These are phyloP conservation scores for Rhagonycha lutea DNA, from an alignment of 2,888 invertebrate species.

Conservation along the genomic window DNA sequence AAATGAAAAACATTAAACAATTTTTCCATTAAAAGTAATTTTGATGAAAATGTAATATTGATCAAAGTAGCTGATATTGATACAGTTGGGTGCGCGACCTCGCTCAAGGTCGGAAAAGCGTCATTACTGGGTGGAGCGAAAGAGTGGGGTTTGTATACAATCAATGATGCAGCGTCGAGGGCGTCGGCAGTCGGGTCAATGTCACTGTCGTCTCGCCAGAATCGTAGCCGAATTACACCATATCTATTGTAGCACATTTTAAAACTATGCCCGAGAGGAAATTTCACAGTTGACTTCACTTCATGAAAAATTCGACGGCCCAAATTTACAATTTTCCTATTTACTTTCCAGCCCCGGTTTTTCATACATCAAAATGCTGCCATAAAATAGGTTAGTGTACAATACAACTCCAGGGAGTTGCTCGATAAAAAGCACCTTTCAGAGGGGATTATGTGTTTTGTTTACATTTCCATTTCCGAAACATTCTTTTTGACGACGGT, in stretches of 20 bases:
- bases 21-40: neutral
- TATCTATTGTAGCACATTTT: constrained; percentile 16
- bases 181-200: constrained; percentile 56
- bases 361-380: neutral
- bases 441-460: neutral
- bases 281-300: neutral
- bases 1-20: neutral
- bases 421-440: neutral
- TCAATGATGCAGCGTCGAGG: constrained; percentile 39
- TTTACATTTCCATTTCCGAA: neutral
- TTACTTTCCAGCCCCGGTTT: neutral
- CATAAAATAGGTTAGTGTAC: neutral
- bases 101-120: constrained; percentile 55
- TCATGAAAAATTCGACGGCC: neutral
- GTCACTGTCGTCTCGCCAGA: constrained; percentile 51
- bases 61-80: constrained; percentile 3
- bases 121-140: constrained; percentile 41
- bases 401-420: neutral
- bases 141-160: constrained; percentile 45
- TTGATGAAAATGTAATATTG: neutral
- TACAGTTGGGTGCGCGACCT: constrained; percentile 39
- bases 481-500: neutral
- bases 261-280: constrained; percentile 4
- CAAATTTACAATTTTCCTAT: neutral
- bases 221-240: constrained; percentile 32